Evolutionary conservation across 2,797 vertebrate genomes (phyloP).

Genomic region (Tragelaphus oryx): DNA sequence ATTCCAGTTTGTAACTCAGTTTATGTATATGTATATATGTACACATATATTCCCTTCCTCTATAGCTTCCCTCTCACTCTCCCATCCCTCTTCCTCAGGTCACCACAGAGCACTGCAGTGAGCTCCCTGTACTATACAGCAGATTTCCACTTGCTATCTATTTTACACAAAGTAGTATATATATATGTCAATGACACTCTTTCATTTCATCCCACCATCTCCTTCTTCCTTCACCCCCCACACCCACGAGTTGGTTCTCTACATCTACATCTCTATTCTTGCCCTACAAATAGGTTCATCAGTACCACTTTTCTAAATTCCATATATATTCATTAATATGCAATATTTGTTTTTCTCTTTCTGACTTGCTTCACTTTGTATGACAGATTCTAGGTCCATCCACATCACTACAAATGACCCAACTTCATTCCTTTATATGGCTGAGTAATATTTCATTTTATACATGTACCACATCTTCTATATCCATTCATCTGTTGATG

Average conservation of each 20-base stretch:
- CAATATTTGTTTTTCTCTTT: background rate
- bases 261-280: background rate
- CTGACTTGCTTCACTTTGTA: background rate
- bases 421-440: background rate
- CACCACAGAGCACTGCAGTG: background rate
- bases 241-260: background rate
- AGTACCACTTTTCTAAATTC: background rate
- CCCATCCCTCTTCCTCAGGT: background rate
- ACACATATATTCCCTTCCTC: background rate
- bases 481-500: background rate
- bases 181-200: background rate
- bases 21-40: background rate
- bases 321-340: background rate
- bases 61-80: background rate
- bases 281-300: background rate
- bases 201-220: background rate
- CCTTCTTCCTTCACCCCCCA: background rate
- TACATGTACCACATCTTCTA: background rate
- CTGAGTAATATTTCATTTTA: background rate
- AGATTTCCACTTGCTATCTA: background rate
- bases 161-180: background rate
- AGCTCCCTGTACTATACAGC: background rate
- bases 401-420: background rate
- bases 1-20: background rate
- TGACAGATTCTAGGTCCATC: background rate